Conservation (phyloP, 2,113 vertebrate species). For the Oryctolagus cuniculus region DNA sequence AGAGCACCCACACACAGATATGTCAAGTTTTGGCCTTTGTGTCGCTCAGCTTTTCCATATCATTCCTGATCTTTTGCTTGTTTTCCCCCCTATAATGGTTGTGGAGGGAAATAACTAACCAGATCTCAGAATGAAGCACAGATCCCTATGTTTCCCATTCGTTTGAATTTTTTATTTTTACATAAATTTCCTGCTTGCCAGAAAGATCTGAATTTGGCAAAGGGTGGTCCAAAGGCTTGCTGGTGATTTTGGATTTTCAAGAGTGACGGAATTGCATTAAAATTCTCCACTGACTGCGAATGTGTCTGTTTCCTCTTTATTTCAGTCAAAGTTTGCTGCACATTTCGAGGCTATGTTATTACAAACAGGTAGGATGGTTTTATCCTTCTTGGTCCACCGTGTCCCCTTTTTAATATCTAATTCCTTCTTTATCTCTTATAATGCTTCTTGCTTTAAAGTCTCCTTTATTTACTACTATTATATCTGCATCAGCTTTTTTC, state of each 20-base stretch:
- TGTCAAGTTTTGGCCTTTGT: conserved; percentile 3
- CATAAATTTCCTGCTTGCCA: conserved; percentile 27
- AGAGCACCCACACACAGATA: too few relatives aligned
- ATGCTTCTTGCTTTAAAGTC: conserved; percentile 28
- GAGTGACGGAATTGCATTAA: neutral
- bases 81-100: neutral
- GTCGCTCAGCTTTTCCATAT: neutral
- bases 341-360: conserved; percentile 28
- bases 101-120: neutral
- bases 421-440: conserved; percentile 9
- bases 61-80: neutral
- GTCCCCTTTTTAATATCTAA: conserved; percentile 1
- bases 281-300: neutral
- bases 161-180: neutral
- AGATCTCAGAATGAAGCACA: conserved; percentile 6
- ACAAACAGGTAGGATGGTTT: conserved; percentile 14
- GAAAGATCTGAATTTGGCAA: conserved; percentile 24
- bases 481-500: neutral
- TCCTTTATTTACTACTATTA: conserved; percentile 20
- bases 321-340: conserved; percentile 35
- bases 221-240: neutral
- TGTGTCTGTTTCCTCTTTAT: conserved; percentile 62
- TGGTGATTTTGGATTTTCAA: conserved; percentile 28
- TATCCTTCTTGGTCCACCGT: neutral
- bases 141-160: conserved; percentile 8